A percentile compares a stretch with the other conserved stretches of the same genome.
Conservation (phyloP, 2,113 vertebrate species). For the Sorex fumeus region DNA sequence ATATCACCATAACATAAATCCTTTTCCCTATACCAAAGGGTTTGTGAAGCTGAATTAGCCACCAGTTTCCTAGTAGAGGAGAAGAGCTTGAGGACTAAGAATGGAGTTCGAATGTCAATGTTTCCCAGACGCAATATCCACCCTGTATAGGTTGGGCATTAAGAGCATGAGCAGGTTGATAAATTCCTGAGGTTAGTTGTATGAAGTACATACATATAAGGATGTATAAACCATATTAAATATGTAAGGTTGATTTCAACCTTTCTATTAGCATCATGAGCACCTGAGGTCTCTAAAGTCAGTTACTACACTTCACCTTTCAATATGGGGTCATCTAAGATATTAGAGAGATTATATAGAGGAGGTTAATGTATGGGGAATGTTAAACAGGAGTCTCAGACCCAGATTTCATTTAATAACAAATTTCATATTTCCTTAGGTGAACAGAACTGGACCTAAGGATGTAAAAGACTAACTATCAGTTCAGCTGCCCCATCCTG, state of each 20-base stretch:
- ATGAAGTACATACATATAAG: background rate
- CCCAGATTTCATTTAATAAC: background rate
- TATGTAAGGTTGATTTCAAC: background rate
- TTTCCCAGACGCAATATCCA: background rate
- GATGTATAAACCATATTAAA: background rate
- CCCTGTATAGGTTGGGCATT: background rate
- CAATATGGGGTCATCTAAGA: too few relatives aligned
- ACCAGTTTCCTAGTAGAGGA: background rate
- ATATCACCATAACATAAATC: background rate
- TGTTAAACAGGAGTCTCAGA: background rate
- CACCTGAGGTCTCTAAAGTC: background rate
- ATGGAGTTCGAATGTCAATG: too few relatives aligned
- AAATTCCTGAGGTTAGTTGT: too few relatives aligned
- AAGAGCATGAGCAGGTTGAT: background rate
- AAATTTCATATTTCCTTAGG: background rate
- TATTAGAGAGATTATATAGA: rapidly evolving
- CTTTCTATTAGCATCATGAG: background rate
- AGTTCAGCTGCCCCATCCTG: background rate
- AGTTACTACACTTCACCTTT: too few relatives aligned
- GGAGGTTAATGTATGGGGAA: background rate
- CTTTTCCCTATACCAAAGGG: background rate
- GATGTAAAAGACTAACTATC: background rate
- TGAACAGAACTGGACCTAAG: background rate
- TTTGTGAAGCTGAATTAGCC: background rate
- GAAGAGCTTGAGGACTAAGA: background rate